Evolutionary conservation across 2,888 invertebrate species (phyloP).

Genomic region (Nysson spinosus): DNA sequence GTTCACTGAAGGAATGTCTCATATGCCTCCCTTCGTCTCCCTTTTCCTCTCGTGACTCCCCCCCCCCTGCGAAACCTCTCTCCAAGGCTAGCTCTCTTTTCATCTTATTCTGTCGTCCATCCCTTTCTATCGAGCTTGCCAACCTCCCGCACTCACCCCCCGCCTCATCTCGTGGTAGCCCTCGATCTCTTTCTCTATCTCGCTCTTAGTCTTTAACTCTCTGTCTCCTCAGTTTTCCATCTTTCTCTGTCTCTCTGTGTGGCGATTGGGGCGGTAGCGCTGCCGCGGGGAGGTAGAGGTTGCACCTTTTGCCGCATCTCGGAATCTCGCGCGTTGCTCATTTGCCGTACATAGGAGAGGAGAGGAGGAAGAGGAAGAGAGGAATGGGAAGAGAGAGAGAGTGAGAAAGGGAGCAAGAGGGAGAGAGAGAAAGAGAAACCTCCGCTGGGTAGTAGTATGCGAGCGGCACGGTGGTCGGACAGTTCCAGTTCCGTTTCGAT

Average conservation of each 20-base stretch:
- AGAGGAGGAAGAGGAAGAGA: conserved; percentile 30
- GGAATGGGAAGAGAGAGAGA: conserved; percentile 20
- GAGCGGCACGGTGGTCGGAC: conserved; percentile 67
- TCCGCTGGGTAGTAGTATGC: conserved; percentile 62
- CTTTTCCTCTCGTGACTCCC: conserved; percentile 44
- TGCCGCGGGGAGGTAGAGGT: conserved; percentile 57
- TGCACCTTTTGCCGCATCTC: conserved; percentile 73
- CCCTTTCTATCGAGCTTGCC: conserved; percentile 52
- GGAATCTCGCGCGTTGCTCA: conserved; percentile 71
- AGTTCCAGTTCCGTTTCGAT: conserved; percentile 71
- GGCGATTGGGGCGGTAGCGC: conserved; percentile 57
- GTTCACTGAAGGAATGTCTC: conserved; percentile 72
- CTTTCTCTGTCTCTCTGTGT: conserved; percentile 44
- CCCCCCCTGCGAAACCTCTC: conserved; percentile 46
- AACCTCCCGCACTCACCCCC: conserved; percentile 51
- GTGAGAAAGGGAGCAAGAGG: conserved; percentile 32
- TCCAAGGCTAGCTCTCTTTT: conserved; percentile 52
- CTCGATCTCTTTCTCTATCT: conserved; percentile 35
- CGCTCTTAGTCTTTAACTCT: conserved; percentile 35
- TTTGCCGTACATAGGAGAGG: conserved; percentile 62
- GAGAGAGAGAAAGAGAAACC: conserved; percentile 54
- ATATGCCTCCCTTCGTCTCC: conserved; percentile 58
- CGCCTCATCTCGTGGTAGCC: conserved; percentile 30
- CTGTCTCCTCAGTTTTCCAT: conserved; percentile 21
- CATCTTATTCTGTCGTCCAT: conserved; percentile 41